Percentiles rank a stretch among this genome's conserved stretches.
phyloP scores from a whole-genome alignment of 2,888 invertebrate species.

The Schizaphis graminum region DNA sequence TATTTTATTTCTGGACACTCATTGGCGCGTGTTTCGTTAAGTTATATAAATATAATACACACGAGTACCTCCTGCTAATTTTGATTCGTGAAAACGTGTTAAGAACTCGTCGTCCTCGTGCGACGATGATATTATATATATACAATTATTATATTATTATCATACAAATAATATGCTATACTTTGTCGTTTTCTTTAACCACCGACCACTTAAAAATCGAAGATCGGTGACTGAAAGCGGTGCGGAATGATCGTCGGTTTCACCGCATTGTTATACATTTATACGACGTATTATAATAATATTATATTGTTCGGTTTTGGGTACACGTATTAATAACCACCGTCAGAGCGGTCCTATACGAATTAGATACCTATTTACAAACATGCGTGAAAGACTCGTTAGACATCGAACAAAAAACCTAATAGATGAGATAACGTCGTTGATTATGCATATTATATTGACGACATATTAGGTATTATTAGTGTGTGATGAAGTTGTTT shows the following conservation, averaged over 20 bases:
- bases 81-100: neutral
- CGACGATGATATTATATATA: too few species aligned
- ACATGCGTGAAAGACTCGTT: neutral
- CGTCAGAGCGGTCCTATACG: neutral
- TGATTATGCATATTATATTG: neutral
- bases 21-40: neutral
- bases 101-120: neutral
- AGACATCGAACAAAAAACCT: neutral
- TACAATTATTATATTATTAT: neutral
- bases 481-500: neutral
- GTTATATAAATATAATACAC: neutral
- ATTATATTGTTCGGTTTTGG: neutral
- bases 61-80: neutral
- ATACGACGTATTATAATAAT: neutral
- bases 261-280: slow-evolving; percentile 1
- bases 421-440: neutral
- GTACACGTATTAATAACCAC: neutral
- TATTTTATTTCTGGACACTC: neutral
- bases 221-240: neutral
- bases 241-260: neutral
- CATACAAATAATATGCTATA: neutral
- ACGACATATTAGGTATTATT: neutral
- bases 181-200: neutral
- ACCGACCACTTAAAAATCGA: neutral
- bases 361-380: neutral